Percentiles rank a stretch among this genome's conserved stretches.
Conservation (phyloP, 2,797 vertebrate species). For the Ara ararauna region DNA sequence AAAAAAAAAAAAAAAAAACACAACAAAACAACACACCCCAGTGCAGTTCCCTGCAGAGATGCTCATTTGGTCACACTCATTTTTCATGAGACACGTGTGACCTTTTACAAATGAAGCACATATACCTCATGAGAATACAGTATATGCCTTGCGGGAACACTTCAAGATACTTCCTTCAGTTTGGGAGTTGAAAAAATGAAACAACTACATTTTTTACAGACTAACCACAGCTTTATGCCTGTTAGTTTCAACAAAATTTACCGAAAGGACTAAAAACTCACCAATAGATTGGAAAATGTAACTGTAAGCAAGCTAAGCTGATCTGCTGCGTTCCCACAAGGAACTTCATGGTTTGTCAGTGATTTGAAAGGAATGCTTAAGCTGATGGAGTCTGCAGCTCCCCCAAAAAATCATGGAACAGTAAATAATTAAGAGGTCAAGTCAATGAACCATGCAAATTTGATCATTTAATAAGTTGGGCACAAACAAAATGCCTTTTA, state of each 20-base stretch:
- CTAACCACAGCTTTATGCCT: neutral
- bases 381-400: neutral
- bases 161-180: neutral
- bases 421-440: neutral
- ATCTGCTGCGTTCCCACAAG: neutral
- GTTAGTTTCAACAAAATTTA: neutral
- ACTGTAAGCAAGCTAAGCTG: neutral
- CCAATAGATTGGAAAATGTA: neutral
- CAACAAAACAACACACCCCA: neutral
- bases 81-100: fast-evolving
- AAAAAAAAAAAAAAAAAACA: neutral
- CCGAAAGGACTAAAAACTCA: neutral
- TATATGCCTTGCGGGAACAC: fast-evolving
- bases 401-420: neutral
- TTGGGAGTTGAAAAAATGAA: neutral
- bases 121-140: neutral
- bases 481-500: neutral
- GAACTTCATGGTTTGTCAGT: neutral
- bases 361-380: neutral
- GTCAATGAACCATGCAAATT: neutral
- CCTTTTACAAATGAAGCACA: neutral
- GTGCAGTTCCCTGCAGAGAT: neutral
- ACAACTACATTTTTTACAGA: neutral
- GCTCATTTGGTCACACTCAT: neutral
- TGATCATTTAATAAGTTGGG: neutral